Conservation (phyloP, 1,140 invertebrate genomes). For the Cydia fagiglandana region DNA sequence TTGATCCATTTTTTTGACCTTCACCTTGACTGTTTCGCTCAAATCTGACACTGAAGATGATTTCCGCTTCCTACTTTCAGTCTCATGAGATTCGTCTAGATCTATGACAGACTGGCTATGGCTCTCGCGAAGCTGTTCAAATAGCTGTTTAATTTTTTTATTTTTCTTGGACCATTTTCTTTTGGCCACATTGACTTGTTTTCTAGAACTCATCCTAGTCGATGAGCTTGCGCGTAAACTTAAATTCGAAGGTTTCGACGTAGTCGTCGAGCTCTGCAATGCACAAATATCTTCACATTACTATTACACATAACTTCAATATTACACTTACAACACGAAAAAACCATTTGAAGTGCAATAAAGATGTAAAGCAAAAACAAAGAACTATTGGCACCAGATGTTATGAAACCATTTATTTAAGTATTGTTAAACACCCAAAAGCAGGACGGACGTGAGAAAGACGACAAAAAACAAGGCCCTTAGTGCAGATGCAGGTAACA, state of each 20-base stretch:
- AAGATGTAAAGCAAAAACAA: not conserved
- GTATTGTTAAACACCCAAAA: not conserved
- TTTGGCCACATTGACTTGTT: conserved; percentile 36
- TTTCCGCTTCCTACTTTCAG: not conserved
- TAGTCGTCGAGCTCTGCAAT: not conserved
- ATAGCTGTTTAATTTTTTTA: conserved; percentile 45
- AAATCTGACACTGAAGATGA: not conserved
- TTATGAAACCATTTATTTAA: not conserved
- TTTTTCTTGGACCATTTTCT: conserved; percentile 37
- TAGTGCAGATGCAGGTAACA: not conserved
- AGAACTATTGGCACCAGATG: conserved; percentile 12
- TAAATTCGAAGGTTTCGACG: too few species aligned
- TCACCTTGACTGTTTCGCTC: not conserved
- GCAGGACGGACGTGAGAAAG: not conserved
- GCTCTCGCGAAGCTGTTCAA: conserved; percentile 38
- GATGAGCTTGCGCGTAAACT: not conserved
- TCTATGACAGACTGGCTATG: conserved; percentile 32
- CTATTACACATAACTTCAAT: not conserved
- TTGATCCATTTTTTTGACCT: conserved; percentile 34
- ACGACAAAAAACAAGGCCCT: conserved; percentile 7
- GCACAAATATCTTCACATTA: conserved; percentile 5
- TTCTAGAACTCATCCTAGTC: conserved; percentile 34
- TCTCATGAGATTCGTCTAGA: conserved; percentile 8
- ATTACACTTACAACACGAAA: not conserved
- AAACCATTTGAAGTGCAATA: not conserved